Evolutionary conservation across 1,140 invertebrate genomes (phyloP), one percentile per base, ranked within the genome.

Genomic region (Ctenoplectra terminalis): DNA sequence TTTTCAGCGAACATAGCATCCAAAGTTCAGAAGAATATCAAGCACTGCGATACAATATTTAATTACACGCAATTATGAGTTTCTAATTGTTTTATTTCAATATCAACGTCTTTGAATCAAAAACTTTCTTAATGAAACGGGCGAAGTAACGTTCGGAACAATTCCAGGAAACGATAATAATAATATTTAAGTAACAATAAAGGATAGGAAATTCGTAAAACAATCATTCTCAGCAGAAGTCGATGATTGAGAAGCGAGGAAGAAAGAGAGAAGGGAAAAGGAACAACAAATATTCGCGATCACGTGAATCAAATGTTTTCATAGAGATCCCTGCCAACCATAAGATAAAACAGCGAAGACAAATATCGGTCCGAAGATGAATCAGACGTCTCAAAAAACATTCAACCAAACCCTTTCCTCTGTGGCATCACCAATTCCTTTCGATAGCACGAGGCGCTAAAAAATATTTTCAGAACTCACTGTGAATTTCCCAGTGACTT

Each of bases 301-400:
- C 37, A 72, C 52, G 71, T 46, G 43, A n/a, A 63, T 64, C 58
- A n/a, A 52, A 75, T 75, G 15, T 75, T 75, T 75, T 50, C 58
- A 17, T 40, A 75, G 46, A 52, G 43, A 75, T 64, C 31, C 13
- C 31, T 23, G 72, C 15, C 17, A 37, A 15, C 31, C 23, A 29
- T 58, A 13, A 29, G 31, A 63, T 64, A 23, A 63, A 63, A 37
- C 15, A 60, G 26, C 4, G 8, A 31, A 31, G 40, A 60, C 23
- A n/a, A 43, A 72, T 72, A 40, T 56, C 26, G 11, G 34, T 11
- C 11, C 1, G 11, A 15, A 46, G 40, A 46, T 60, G 56, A 54
- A 76, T 66, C 26, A 40, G 43, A 29, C 34, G 70, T 46, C 40
- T 60, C 13, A 9, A 60, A 31, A 60, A 73, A 48, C 29, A 11